Percentiles rank a stretch among this genome's conserved stretches.
Conservation (phyloP, 2,113 vertebrate species). For the Bombycilla garrulus region DNA sequence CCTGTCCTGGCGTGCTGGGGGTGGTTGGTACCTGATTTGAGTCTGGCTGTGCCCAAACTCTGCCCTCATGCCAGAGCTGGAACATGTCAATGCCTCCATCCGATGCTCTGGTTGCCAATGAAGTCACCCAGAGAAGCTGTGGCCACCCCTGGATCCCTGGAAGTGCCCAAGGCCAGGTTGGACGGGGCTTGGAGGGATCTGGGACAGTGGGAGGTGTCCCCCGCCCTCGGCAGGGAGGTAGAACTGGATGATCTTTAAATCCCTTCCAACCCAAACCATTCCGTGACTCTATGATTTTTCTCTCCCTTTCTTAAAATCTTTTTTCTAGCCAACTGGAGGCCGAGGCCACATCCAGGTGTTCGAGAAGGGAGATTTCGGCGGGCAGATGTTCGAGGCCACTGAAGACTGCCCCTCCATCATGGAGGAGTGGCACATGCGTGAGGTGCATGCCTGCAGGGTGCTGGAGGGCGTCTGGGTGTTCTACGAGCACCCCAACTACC, state of each 20-base stretch:
- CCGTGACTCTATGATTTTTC: background rate
- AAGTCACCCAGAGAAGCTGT: background rate
- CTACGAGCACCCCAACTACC: conserved; percentile 91
- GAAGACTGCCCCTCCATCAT: conserved; percentile 89
- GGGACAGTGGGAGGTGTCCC: background rate
- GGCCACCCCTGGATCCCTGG: background rate
- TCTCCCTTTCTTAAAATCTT: too few relatives aligned
- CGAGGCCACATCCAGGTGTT: conserved; percentile 89
- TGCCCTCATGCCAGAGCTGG: background rate
- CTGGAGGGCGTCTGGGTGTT: conserved; percentile 90
- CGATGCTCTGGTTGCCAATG: background rate
- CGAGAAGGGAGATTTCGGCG: conserved; percentile 88
- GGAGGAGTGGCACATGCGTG: conserved; percentile 85
- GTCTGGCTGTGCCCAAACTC: background rate
- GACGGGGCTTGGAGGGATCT: background rate
- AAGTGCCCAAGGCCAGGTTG: background rate
- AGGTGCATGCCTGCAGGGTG: conserved; percentile 90
- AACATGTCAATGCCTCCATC: fast-evolving
- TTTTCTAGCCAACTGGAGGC: conserved; percentile 75
- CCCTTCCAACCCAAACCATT: background rate
- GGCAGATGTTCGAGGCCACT: conserved; percentile 84
- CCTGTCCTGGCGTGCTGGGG: background rate
- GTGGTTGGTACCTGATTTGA: background rate
- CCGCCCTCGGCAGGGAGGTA: background rate
- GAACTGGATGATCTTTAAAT: background rate